Base-by-base conservation (phyloP, 2,888 invertebrate genomes). In the Drosophila rellima region DNA sequence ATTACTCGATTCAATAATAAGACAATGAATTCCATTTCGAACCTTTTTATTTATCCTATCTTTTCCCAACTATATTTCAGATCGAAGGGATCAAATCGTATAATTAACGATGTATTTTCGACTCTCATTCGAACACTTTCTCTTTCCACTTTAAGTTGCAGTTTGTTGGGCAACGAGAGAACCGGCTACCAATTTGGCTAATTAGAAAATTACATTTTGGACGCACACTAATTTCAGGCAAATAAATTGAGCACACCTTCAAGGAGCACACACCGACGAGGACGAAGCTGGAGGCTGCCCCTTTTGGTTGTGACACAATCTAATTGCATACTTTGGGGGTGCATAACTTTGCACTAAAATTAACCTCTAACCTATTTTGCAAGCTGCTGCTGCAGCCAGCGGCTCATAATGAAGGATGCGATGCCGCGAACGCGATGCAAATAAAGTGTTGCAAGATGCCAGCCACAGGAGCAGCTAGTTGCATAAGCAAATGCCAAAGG, bases 311-410 rank as follows among this genome's bases (percentile, higher is more conserved):
- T 69, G 68, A 61, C 87, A 70, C 78, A 89, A 89, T 90, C 83
- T 85, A 85, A 85, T 85, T 85, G 84, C 84, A 89, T 86, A 89
- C 88, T 86, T 89, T 85, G 72, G 66, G 15, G 74, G 78, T 82
- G 90, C 82, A 89, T 90, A 89, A 90, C 86, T 88, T 85, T 80
- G 88, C 90, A 88, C 90, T 83, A 59, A 90, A 90, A 90, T 90
- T 85, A 90, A 88, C 80, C 89, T 78, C 78, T 89, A 90, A 89
- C 89, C 88, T 82, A 82, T 88, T 83, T 90, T 88, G 18, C 13
- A 44, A 78, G 72, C 59, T 63, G 60, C 57, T 67, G 61, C 60
- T 74, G 71, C 70, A 37, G 66, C 68, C 66, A 48, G 59, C 47
- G 64, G 70, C 50, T 69, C 79, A 88, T 89, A 76, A 88, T 84